Evolutionary conservation across 2,888 invertebrate genomes (phyloP), one percentile per base, ranked within the genome.

Genomic region (Melinopterus prodromus): DNA sequence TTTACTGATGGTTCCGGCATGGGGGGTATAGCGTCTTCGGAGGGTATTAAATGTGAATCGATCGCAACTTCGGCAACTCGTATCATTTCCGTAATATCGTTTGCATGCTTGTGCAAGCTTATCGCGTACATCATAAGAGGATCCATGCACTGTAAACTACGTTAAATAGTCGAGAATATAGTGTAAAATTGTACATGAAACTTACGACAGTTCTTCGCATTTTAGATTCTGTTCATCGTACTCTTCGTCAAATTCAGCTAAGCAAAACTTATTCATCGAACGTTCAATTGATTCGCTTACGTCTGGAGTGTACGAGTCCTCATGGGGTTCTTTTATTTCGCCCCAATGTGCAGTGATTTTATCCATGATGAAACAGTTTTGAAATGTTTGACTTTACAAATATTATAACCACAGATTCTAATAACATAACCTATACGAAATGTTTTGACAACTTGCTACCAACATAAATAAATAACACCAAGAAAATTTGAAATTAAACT

Each of bases 111-210:
- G 80, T 89, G 89, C 36, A 89, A 81, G 9, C 87, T 83, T 71
- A 89, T 88, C 2, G 87, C 86, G 82, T 89, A 86, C 16, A 87
- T 78, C 79, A 89, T 85, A 16, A 87, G 78, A 0, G 88, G 88
- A 82, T 89, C 87, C 84, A 86, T 85, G n/a, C 87, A 84, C 38
- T 87, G 85, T 70, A 89, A 84, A 14, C 89, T 89, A 85, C 84
- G 38, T 76, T 26, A 9, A 81, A 76, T 37, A 37, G 26, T 15
- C 14, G 7, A 53, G 53, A 53, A 16, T 70, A 53, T 76, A 76
- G 12, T 37, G 6, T 1, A 76, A 36, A 6, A 6, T 16, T 69
- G 6, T 76, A 76, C 1, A n/a, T 70, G 35, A 70, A 72, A 82
- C 82, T 83, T 84, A 87, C 87, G 80, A 77, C 70, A 87, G 80